phyloP scores from a whole-genome alignment of 1,140 invertebrate genomes.

The Aphis craccivora region DNA sequence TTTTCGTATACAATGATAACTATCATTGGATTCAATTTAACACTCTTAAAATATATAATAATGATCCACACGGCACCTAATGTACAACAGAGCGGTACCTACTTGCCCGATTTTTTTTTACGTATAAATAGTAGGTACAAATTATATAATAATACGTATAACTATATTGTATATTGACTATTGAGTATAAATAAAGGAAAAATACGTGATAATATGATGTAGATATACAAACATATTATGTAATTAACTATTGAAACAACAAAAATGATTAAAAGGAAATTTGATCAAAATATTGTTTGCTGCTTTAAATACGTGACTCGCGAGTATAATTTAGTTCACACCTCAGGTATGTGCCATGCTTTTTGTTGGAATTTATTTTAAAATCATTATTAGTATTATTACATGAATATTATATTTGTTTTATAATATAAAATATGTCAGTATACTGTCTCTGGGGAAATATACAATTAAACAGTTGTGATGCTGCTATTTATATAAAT shows the following conservation, averaged over 20 bases:
- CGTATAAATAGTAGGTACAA: too few relatives aligned
- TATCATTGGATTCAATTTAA: too few relatives aligned
- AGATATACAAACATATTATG: background rate
- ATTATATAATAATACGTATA: background rate
- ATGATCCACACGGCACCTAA: too few relatives aligned
- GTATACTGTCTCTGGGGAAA: background rate
- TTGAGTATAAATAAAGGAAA: background rate
- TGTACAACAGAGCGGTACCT: too few relatives aligned
- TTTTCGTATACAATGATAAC: too few relatives aligned
- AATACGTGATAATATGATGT: background rate
- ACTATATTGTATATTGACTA: background rate
- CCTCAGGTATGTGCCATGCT: background rate
- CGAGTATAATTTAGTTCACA: background rate
- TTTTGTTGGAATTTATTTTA: background rate
- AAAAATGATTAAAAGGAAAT: background rate
- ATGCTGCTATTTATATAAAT: background rate
- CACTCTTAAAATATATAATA: too few relatives aligned
- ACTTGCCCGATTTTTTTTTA: too few relatives aligned
- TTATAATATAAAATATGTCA: slow-evolving; percentile 10
- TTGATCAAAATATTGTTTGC: background rate
- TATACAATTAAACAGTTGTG: background rate
- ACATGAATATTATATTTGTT: background rate
- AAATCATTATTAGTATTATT: background rate
- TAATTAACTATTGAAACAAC: background rate
- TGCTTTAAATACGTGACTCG: background rate